Evolutionary conservation across 2,888 invertebrate species (phyloP), one percentile per base, ranked within the genome.

Genomic region (Dynastes maya): DNA sequence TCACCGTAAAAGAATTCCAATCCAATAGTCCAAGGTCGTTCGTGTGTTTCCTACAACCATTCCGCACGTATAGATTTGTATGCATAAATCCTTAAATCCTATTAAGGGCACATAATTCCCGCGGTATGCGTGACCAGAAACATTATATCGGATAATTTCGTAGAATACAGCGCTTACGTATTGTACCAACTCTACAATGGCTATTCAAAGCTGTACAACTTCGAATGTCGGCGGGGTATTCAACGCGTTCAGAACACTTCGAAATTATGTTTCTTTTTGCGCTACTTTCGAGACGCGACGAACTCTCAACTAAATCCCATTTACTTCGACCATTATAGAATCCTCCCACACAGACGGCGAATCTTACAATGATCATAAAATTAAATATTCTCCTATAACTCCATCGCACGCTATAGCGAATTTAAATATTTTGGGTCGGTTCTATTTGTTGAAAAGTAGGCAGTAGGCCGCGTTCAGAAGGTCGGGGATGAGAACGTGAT

Each of bases 371-470:
- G 29, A 70, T 29, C 70, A 32, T 70, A 51, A 70, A 70, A 70
- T 70, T 70, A 70, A 70, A 70, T 53, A 70, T 53, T 70, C 70
- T 11, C n/a, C 29, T 70, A 70, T 70, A 51, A 70, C 51, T 29
- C 27, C 53, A 53, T 70, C 11, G 53, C 70, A 53, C 70, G 70
- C 70, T 6, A 70, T 70, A 70, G 29, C 53, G 13, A 53, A 70
- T 53, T 70, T 70, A 68, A 70, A 70, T 53, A 70, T 11, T 70
- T 53, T 9, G 16, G 9, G 40, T 22, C 9, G 16, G 22, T 13
- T 22, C 49, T 27, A 51, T 51, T 51, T 22, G 13, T 13, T 5
- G n/a, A 29, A 70, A n/a, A 29, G 27, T n/a, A n/a, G 27, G 27
- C 27, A n/a, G 64, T 32, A n/a, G 64, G 63, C 29, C 1, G 64